Percentiles rank a stretch among this genome's conserved stretches.
These are phyloP conservation scores for Theristicus caerulescens DNA, from an alignment of 2,113 vertebrate genomes.

Conservation along the genomic window DNA sequence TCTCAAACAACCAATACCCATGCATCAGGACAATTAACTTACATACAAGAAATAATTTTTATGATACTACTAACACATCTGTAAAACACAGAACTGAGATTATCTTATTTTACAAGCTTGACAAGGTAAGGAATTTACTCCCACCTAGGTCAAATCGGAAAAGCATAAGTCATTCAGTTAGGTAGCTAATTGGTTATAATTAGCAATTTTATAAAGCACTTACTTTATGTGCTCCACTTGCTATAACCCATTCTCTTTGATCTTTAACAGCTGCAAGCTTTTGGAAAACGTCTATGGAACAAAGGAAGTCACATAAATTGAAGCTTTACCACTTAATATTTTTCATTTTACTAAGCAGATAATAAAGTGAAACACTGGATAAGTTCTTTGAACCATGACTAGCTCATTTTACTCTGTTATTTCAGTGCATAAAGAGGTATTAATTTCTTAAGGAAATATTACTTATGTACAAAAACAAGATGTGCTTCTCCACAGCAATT, in stretches of 20 bases:
- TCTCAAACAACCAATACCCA: neutral
- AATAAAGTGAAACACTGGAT: neutral
- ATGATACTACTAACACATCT: neutral
- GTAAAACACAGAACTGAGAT: neutral
- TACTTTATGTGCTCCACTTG: conserved; percentile 84
- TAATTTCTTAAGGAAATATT: neutral
- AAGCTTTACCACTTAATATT: neutral
- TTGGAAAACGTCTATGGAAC: conserved; percentile 85
- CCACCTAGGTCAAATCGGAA: neutral
- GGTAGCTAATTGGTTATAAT: neutral
- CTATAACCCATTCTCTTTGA: conserved; percentile 80
- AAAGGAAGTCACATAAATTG: neutral
- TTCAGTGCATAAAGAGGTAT: neutral
- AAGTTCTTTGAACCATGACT: neutral
- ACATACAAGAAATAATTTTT: neutral
- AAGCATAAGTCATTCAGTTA: neutral
- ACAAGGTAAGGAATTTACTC: neutral
- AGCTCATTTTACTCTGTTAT: neutral
- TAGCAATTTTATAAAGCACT: neutral
- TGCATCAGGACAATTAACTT: neutral
- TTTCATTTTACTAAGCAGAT: neutral
- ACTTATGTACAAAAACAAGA: neutral
- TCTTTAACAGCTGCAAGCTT: conserved; percentile 81
- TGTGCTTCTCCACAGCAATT: neutral
- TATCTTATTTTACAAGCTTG: neutral